A percentile compares a stretch with the other conserved stretches of the same genome.
Conservation (phyloP, 1,140 invertebrate genomes). For the Tyrophagus putrescentiae region DNA sequence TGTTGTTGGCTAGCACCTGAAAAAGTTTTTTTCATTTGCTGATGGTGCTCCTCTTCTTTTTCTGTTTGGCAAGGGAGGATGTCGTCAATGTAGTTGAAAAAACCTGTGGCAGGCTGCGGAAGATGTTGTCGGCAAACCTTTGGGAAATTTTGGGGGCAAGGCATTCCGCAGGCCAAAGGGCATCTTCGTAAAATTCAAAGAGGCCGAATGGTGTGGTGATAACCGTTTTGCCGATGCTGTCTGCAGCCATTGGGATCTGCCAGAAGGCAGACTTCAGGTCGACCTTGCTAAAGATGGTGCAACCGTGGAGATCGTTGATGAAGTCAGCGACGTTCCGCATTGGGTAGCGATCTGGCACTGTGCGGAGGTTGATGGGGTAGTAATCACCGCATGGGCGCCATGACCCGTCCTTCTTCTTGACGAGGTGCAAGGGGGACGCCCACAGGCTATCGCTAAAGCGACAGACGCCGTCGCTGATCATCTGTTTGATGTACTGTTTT, state of each 20-base stretch:
- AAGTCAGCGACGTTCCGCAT: conserved; percentile 30
- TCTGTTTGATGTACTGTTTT: conserved; percentile 20
- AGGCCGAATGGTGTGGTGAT: conserved; percentile 20
- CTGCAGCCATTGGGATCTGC: conserved; percentile 27
- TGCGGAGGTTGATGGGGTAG: conserved; percentile 30
- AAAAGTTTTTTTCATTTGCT: too few relatives aligned
- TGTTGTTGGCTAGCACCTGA: too few relatives aligned
- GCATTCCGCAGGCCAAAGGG: conserved; percentile 15
- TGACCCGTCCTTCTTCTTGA: conserved; percentile 28
- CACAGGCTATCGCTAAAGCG: conserved; percentile 32
- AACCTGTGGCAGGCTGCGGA: not conserved
- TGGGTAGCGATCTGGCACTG: conserved; percentile 27
- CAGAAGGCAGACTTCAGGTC: conserved; percentile 30
- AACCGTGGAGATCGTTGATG: conserved; percentile 27
- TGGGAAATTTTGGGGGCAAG: not conserved
- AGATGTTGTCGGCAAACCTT: not conserved
- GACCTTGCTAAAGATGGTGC: conserved; percentile 26
- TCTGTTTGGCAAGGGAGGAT: conserved; percentile 9
- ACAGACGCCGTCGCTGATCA: conserved; percentile 29
- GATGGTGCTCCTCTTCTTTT: not conserved
- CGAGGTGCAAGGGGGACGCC: conserved; percentile 30
- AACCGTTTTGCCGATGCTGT: conserved; percentile 16
- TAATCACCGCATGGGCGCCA: conserved; percentile 31
- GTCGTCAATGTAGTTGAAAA: conserved; percentile 15
- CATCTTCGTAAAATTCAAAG: too few relatives aligned